Base-by-base conservation (phyloP, 2,888 invertebrate species). In the Ochropacha duplaris region DNA sequence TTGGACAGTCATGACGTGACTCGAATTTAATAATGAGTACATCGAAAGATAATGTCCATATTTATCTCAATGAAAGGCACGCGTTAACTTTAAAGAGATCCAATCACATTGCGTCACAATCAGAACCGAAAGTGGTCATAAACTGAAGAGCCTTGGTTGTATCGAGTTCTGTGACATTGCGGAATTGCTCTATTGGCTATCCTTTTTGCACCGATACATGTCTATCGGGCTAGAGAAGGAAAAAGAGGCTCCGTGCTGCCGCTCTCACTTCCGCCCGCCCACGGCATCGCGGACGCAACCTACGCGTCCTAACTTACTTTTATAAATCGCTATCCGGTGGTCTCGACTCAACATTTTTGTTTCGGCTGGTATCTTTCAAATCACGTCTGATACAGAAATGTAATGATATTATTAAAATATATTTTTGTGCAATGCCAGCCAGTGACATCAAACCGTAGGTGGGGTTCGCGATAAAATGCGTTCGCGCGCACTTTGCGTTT, bases 221-320 rank as follows among this genome's bases (percentile, higher is more conserved):
- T 75, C 80, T 73, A 69, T 69, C 66, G 62, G 59, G 91, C 79
- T 86, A 88, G 90, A 92, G 80, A 85, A 86, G 83, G 91, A 90
- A 67, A 78, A 74, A 68, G 74, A 76, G 78, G 75, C 74, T 74
- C 78, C 80, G 77, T 79, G 75, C 76, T 79, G 82, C 76, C 80
- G 88, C 92, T 92, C 90, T 92, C 90, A 91, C 92, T 92, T 92
- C 92, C 92, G 92, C 86, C 91, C 92, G 90, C 92, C 92, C 83
- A 92, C 91, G 85, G 63, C 61, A 64, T 69, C 71, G 74, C 79
- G 71, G 74, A 79, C 81, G 83, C 86, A 83, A 80, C 90, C 91
- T 82, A 91, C 91, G 90, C 90, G 71, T 68, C 68, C 69, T 79
- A 79, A 83, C 87, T 88, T 87, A 84, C 83, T 79, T 82, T 71